Evolutionary conservation across 2,888 invertebrate species (phyloP).

Genomic region (Eupithecia dodoneata): DNA sequence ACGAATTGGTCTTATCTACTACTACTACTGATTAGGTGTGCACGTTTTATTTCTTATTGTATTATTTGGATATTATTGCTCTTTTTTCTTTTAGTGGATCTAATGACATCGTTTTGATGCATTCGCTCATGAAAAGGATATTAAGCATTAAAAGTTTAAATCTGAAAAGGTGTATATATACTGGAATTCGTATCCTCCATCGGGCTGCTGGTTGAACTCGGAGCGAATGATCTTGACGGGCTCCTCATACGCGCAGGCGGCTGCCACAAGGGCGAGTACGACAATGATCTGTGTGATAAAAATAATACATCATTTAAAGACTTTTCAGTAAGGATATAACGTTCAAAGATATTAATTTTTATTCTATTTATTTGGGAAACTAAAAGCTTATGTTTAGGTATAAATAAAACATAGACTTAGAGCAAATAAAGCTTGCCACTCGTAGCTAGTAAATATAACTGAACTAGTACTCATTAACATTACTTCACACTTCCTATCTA

Average conservation of each 20-base stretch:
- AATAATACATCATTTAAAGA: not conserved
- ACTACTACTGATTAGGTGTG: no score
- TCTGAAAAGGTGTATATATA: not conserved
- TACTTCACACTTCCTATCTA: not conserved
- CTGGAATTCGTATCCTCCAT: not conserved
- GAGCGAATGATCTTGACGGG: slow-evolving; percentile 25
- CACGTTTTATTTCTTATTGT: no score
- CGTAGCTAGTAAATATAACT: no score
- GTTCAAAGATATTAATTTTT: not conserved
- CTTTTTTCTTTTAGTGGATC: no score
- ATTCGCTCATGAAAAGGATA: not conserved
- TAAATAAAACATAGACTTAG: no score
- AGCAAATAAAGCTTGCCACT: no score
- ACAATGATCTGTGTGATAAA: not conserved
- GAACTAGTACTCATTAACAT: no score
- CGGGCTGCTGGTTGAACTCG: slow-evolving; percentile 16
- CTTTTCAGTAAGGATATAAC: not conserved
- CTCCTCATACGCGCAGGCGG: slow-evolving; percentile 30
- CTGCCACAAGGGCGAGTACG: slow-evolving; percentile 45
- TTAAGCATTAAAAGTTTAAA: not conserved
- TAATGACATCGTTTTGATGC: not conserved
- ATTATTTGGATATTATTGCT: no score
- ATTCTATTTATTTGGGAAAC: no score
- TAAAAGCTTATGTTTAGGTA: no score
- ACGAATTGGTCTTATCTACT: no score